Percentiles rank a stretch among this genome's conserved stretches.
These are phyloP conservation scores for Thaumetopoea pityocampa DNA, from an alignment of 1,140 invertebrate species.

Conservation along the genomic window DNA sequence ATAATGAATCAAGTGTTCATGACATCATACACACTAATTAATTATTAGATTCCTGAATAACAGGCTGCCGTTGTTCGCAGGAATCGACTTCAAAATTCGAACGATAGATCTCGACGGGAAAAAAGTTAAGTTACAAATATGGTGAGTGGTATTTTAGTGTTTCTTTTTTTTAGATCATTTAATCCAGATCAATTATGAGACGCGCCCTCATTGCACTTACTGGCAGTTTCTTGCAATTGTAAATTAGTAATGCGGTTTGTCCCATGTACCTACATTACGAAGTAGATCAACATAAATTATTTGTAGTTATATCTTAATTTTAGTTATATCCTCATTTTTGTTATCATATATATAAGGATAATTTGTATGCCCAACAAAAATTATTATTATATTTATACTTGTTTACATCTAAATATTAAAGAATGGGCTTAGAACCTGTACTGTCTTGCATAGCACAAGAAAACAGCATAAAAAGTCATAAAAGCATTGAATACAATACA, in stretches of 20 bases:
- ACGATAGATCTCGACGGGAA: constrained; percentile 97
- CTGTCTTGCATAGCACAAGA: no score
- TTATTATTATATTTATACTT: no score
- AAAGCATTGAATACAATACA: no score
- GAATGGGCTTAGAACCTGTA: no score
- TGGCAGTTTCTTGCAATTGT: constrained; percentile 5
- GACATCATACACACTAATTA: constrained; percentile 72
- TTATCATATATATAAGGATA: no score
- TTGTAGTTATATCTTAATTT: no score
- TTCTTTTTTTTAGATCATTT: neutral
- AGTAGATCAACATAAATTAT: no score
- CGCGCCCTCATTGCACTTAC: constrained; percentile 3
- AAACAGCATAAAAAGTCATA: no score
- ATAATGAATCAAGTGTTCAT: constrained; percentile 58
- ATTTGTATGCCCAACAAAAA: no score
- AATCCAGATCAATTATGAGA: neutral
- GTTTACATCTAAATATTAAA: no score
- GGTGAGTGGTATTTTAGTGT: constrained; percentile 78
- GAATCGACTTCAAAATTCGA: constrained; percentile 99
- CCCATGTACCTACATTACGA: constrained; percentile 8
- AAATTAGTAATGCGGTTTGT: constrained; percentile 13
- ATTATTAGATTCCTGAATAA: constrained; percentile 51
- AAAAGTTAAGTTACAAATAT: constrained; percentile 99
- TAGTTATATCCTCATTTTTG: no score
- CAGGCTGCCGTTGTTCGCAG: constrained; percentile 78